phyloP scores from a whole-genome alignment of 2,888 invertebrate species.

The Monoplex corrugatus region DNA sequence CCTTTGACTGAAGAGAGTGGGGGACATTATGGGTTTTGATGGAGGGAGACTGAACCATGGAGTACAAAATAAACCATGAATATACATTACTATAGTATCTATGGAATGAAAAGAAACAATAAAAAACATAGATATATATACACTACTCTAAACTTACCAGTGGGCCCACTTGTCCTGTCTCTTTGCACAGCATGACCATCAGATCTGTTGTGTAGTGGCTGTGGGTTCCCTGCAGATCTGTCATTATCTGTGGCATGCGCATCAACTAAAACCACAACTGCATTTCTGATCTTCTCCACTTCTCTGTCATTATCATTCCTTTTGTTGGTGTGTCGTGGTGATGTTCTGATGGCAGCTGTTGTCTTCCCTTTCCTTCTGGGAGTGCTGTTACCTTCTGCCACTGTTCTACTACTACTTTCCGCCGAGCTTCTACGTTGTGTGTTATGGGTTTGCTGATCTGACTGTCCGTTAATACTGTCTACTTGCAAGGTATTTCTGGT shows the following conservation, averaged over 20 bases:
- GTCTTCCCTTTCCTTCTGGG: neutral
- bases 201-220: neutral
- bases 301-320: neutral
- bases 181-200: neutral
- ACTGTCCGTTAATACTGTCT: neutral
- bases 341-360: neutral
- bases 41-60: no score
- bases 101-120: no score
- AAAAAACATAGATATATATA: no score
- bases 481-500: neutral
- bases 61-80: no score
- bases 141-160: no score
- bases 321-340: neutral
- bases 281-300: neutral
- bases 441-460: neutral
- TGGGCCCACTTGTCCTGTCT: neutral
- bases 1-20: no score
- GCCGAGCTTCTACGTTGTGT: no score
- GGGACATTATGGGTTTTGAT: no score
- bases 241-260: conserved; percentile 51
- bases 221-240: neutral
- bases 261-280: conserved; percentile 54
- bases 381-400: neutral
- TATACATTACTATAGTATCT: no score
- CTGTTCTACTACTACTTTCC: neutral